phyloP scores from a whole-genome alignment of 2,888 invertebrate genomes.

The Neoaliturus tenellus region DNA sequence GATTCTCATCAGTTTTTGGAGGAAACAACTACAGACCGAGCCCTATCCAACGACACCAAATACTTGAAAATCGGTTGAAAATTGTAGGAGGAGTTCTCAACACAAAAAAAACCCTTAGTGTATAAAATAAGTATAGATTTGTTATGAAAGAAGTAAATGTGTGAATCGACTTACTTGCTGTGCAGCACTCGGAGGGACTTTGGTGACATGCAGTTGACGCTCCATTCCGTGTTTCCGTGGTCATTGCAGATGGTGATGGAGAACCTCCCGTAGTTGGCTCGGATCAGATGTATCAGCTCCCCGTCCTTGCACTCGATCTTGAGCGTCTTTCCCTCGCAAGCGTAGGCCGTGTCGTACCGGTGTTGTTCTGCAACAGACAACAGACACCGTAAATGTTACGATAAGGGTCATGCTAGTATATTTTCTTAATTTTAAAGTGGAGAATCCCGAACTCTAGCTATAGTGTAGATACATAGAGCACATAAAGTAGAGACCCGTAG shows the following conservation, averaged over 20 bases:
- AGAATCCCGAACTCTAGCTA: no score
- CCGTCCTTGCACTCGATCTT: constrained; percentile 92
- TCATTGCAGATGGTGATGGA: constrained; percentile 98
- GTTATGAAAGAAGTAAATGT: no score
- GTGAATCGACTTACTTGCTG: constrained; percentile 83
- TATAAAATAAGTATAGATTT: constrained; percentile 41
- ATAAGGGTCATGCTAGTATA: no score
- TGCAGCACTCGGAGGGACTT: constrained; percentile 92
- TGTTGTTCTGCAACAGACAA: constrained; percentile 79
- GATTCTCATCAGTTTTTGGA: no score
- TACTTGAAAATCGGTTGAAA: no score
- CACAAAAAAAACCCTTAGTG: no score
- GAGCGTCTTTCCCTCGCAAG: constrained; percentile 94
- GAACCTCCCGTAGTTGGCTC: constrained; percentile 96
- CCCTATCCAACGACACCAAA: no score
- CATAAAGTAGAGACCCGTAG: background rate
- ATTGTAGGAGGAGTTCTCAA: no score
- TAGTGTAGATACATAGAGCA: no score
- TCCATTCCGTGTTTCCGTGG: constrained; percentile 97
- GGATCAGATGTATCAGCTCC: constrained; percentile 92
- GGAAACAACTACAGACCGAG: no score
- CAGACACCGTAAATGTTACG: no score
- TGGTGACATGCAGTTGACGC: constrained; percentile 96
- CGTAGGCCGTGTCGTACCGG: constrained; percentile 94
- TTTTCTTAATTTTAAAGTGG: no score